phyloP scores from a whole-genome alignment of 2,888 invertebrate genomes.

The Biston betularia region DNA sequence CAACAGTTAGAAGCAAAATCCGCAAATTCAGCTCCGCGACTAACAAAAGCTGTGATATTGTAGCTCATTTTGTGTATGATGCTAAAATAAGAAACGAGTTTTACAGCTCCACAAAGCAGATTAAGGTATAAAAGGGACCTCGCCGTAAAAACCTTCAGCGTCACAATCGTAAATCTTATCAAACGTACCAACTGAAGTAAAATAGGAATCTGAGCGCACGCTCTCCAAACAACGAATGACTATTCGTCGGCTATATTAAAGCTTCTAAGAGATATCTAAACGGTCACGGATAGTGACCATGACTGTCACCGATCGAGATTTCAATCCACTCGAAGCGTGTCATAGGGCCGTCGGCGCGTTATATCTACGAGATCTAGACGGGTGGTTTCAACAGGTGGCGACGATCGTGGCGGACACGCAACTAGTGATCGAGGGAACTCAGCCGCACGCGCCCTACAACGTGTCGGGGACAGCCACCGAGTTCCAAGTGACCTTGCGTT shows the following conservation, averaged over 20 bases:
- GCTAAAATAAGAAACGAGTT: conserved; percentile 24
- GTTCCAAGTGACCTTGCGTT: conserved; percentile 95
- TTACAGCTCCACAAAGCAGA: conserved; percentile 29
- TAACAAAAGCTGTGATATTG: conserved; percentile 6
- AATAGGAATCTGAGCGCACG: conserved; percentile 15
- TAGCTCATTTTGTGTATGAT: conserved; percentile 16
- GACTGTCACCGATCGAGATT: conserved; percentile 25
- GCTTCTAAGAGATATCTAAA: conserved; percentile 7
- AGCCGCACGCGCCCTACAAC: conserved; percentile 98
- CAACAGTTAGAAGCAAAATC: conserved; percentile 1
- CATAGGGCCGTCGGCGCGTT: conserved; percentile 5
- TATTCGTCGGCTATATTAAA: conserved; percentile 7
- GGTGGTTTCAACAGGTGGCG: conserved; percentile 87
- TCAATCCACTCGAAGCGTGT: conserved; percentile 19
- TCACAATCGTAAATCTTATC: conserved; percentile 33
- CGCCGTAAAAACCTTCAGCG: conserved; percentile 23
- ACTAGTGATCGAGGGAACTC: conserved; percentile 96
- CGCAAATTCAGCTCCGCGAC: neutral
- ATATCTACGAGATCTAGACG: conserved; percentile 22
- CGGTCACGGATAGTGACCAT: conserved; percentile 16
- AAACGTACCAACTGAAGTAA: conserved; percentile 21
- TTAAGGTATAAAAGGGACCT: conserved; percentile 30
- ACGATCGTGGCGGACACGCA: conserved; percentile 97
- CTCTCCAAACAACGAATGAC: conserved; percentile 4
- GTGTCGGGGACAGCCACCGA: conserved; percentile 95